Conservation (phyloP, 2,797 vertebrate species). For the Poecile montanus region DNA sequence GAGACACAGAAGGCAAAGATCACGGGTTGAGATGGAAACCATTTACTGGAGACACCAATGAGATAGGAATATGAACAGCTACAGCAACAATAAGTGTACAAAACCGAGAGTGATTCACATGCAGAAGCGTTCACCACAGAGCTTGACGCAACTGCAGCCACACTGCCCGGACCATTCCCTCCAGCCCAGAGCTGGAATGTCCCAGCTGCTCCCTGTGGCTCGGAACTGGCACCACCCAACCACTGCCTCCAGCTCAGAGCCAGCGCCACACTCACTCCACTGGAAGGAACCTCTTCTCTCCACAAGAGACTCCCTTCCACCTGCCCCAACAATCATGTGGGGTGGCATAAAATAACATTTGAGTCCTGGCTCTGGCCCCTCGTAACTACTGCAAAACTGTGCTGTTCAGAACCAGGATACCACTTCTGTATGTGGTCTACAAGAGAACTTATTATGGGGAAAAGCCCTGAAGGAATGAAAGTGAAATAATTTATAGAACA, state of each 20-base stretch:
- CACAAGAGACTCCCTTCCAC: not conserved
- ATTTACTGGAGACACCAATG: not conserved
- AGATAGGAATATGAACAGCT: not conserved
- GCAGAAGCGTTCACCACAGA: not conserved
- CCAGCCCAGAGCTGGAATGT: not conserved
- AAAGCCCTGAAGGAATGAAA: not conserved
- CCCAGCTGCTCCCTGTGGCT: not conserved
- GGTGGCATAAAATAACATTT: not conserved
- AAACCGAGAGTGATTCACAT: not conserved
- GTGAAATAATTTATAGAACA: not conserved
- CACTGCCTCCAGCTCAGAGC: accelerated
- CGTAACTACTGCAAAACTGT: not conserved
- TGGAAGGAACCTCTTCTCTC: not conserved
- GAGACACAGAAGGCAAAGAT: not conserved
- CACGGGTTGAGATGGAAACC: too few species aligned
- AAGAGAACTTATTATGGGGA: not conserved
- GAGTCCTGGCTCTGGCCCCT: too few species aligned
- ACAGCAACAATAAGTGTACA: not conserved
- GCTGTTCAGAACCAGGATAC: not conserved
- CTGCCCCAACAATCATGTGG: not conserved
- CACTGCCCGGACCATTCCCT: accelerated
- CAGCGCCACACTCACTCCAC: accelerated
- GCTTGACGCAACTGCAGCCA: not conserved
- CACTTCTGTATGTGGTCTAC: not conserved
- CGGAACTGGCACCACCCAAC: not conserved